A percentile compares a stretch with the other conserved stretches of the same genome.
Evolutionary conservation across 2,888 invertebrate species (phyloP).

Genomic region (Sesamia inferens): DNA sequence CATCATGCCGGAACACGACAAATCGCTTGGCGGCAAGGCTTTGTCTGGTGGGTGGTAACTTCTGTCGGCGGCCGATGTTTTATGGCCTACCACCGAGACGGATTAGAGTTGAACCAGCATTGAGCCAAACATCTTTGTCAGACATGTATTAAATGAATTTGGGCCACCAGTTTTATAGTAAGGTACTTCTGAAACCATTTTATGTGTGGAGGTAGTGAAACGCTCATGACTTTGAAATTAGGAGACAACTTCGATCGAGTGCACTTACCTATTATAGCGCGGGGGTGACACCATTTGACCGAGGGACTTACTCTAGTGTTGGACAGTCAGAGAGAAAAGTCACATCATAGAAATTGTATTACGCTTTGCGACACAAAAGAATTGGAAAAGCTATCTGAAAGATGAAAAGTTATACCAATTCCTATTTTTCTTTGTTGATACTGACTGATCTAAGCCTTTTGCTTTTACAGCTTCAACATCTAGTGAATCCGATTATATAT

Average conservation of each 20-base stretch:
- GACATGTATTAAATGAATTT: neutral
- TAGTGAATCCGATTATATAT: neutral
- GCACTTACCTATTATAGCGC: slow-evolving; percentile 77
- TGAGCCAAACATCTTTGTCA: no score
- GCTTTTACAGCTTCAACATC: neutral
- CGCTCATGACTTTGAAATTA: slow-evolving; percentile 85
- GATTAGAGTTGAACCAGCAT: no score
- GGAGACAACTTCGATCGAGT: slow-evolving; percentile 75
- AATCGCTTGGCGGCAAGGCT: no score
- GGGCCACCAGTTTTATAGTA: slow-evolving; percentile 13
- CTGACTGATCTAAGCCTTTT: neutral
- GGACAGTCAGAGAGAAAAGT: slow-evolving; percentile 44
- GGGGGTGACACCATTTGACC: slow-evolving; percentile 68
- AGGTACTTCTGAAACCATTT: slow-evolving; percentile 37
- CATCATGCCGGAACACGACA: no score
- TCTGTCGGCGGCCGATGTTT: no score
- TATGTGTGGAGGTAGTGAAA: slow-evolving; percentile 62
- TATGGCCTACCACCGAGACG: no score
- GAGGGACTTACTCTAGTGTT: slow-evolving; percentile 53
- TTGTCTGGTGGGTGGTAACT: no score
- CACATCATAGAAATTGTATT: slow-evolving; percentile 11
- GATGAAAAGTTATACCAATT: slow-evolving; percentile 3
- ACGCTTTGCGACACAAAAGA: slow-evolving; percentile 15
- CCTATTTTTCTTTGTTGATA: slow-evolving; percentile 5
- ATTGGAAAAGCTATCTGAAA: slow-evolving; percentile 17